Evolutionary conservation across 2,797 vertebrate genomes (phyloP), one percentile per base, ranked within the genome.

Genomic region (Scleropages formosus): DNA sequence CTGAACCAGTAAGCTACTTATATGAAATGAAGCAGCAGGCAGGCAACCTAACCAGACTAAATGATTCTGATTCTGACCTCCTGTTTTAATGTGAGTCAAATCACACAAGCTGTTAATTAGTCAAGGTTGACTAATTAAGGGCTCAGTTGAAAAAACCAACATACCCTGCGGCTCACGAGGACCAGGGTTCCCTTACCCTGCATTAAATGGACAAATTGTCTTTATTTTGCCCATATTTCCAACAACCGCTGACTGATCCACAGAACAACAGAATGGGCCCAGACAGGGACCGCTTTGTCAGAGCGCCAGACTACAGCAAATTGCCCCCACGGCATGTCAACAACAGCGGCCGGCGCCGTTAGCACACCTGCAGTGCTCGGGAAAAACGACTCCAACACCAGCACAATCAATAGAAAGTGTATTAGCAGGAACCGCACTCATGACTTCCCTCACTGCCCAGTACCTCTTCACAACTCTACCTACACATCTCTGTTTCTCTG

Each of bases 361-460:
- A 84, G 86, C 80, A 80, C 78, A 80, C 81, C 67, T 70, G 6
- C 12, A 18, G n/a, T 3, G 15, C 67, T 51, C 51, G 1, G 11
- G 84, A 89, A 85, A 88, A 85, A 88, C 87, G 86, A 84, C 83
- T 77, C 82, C 82, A 79, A 75, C 84, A 84, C 86, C 80, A 85
- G 82, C 16, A 76, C 83, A 86, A 91, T 92, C 90, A 81, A 91
- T 92, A 87, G 85, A 90, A 90, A 91, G 86, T 90, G 91, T 87
- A 92, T 91, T 91, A 91, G 84, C 64, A 76, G 82, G 81, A 81
- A 81, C 82, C 80, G 80, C 74, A 82, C 83, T 80, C 81, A 88
- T 90, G 90, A 92, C 91, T 87, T 89, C 81, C 80, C 82, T 81
- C 85, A 84, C 83, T 84, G 3, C 24, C 84, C 87, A 88, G 87